Evolutionary conservation across 2,888 invertebrate genomes (phyloP).

Genomic region (Horisme vitalbata): DNA sequence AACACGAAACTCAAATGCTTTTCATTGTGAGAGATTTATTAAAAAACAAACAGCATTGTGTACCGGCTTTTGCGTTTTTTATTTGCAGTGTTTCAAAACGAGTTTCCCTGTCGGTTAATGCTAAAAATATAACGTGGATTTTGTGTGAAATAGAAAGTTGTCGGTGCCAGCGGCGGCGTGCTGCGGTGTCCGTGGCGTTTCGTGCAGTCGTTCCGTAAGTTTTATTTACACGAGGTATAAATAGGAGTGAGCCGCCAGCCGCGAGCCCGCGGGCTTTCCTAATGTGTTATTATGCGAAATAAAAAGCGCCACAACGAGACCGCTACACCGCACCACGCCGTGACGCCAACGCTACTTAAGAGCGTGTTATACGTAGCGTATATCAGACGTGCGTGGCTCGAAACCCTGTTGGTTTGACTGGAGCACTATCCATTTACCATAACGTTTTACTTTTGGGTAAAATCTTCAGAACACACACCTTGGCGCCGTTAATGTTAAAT

Average conservation of each 20-base stretch:
- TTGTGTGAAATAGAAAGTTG: conserved; percentile 43
- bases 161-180: conserved; percentile 28
- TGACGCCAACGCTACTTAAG: conserved; percentile 6
- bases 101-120: conserved; percentile 30
- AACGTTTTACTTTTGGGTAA: no score
- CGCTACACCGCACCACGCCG: conserved; percentile 37
- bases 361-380: background rate
- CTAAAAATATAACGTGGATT: conserved; percentile 35
- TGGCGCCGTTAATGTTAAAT: no score
- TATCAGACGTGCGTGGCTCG: no score
- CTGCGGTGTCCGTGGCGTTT: conserved; percentile 42
- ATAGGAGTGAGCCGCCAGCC: conserved; percentile 58
- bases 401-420: no score
- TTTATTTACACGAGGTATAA: conserved; percentile 70
- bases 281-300: conserved; percentile 79
- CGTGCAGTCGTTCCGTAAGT: conserved; percentile 58
- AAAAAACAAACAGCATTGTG: conserved; percentile 33
- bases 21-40: conserved; percentile 30
- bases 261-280: conserved; percentile 45
- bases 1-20: conserved; percentile 14
- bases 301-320: conserved; percentile 59
- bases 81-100: conserved; percentile 35
- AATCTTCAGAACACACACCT: no score
- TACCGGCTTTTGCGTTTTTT: conserved; percentile 30
- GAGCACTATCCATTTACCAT: no score